Evolutionary conservation across 2,888 invertebrate genomes (phyloP).

Genomic region (Pimpla rufipes): DNA sequence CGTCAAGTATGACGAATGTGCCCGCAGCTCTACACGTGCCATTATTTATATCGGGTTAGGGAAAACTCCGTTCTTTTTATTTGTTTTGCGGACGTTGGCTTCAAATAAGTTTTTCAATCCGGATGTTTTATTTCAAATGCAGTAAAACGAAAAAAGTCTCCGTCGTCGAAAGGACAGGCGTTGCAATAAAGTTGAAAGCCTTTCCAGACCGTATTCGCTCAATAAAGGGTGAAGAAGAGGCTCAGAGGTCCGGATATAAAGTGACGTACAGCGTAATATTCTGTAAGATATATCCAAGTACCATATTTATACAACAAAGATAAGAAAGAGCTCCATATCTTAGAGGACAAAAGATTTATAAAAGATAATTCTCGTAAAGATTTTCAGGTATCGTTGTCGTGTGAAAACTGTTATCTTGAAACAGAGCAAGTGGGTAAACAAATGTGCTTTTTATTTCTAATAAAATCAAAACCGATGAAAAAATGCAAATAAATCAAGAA

Average conservation of each 20-base stretch:
- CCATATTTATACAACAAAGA: neutral
- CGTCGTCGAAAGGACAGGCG: neutral
- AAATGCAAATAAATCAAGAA: too few species aligned
- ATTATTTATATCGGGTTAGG: slow-evolving; percentile 23
- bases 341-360: neutral
- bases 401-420: too few species aligned
- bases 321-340: neutral
- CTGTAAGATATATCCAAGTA: neutral
- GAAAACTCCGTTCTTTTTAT: neutral
- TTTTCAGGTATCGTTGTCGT: too few species aligned
- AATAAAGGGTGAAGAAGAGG: neutral
- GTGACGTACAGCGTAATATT: neutral
- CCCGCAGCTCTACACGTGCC: slow-evolving; percentile 13
- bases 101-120: neutral
- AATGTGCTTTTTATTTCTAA: too few species aligned
- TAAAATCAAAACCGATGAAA: too few species aligned
- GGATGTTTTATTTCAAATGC: neutral
- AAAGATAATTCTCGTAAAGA: neutral
- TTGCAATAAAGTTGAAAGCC: neutral
- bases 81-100: neutral
- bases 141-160: neutral
- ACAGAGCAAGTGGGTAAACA: too few species aligned
- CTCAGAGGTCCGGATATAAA: neutral
- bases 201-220: neutral
- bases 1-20: slow-evolving; percentile 31